Conservation (phyloP, 1,140 invertebrate species). For the Cryptotermes secundus region DNA sequence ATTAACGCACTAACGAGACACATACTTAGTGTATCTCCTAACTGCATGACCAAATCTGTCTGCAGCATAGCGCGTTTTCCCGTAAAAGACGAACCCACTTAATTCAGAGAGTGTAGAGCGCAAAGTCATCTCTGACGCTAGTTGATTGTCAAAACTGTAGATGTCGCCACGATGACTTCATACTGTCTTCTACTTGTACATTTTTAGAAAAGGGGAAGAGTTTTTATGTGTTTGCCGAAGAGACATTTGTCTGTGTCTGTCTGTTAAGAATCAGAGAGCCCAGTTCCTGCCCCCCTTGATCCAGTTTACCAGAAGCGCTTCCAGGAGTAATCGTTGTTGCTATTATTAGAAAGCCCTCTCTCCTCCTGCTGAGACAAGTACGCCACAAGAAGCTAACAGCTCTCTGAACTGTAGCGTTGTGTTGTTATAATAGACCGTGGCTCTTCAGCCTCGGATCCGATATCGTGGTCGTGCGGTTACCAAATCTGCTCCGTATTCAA, state of each 20-base stretch:
- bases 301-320: neutral
- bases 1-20: no score
- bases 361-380: no score
- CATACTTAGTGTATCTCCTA: no score
- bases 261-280: neutral
- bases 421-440: no score
- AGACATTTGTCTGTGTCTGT: neutral
- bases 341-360: no score
- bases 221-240: neutral
- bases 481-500: no score
- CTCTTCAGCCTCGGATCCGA: no score
- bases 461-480: no score
- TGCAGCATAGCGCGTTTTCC: neutral
- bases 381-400: no score
- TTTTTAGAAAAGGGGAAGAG: neutral
- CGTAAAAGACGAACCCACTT: neutral
- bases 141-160: neutral
- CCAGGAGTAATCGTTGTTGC: neutral
- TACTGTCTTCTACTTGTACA: neutral
- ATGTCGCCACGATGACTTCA: neutral
- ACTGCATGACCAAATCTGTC: no score
- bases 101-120: neutral
- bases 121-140: neutral
- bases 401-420: no score
- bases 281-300: neutral